Evolutionary conservation across 2,888 invertebrate genomes (phyloP).

Genomic region (Siphlonurus alternatus): DNA sequence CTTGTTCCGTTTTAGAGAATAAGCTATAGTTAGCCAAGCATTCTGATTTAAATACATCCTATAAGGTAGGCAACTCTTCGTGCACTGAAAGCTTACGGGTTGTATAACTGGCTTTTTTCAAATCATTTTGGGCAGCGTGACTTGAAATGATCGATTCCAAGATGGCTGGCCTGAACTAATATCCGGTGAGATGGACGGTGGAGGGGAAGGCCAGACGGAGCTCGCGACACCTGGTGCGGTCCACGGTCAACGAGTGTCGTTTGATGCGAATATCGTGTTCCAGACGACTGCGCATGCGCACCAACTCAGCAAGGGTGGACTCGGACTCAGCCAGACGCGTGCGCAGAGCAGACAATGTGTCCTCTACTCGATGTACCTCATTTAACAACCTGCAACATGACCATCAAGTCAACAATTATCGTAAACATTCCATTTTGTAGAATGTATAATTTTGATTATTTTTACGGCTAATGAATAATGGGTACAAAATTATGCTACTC

Average conservation of each 20-base stretch:
- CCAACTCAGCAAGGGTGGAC: constrained; percentile 33
- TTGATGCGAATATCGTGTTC: constrained; percentile 54
- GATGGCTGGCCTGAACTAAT: no score
- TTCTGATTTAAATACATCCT: no score
- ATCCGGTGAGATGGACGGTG: constrained; percentile 44
- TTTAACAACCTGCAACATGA: constrained; percentile 37
- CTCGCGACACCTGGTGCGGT: constrained; percentile 44
- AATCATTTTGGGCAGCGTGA: no score
- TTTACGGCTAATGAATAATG: neutral
- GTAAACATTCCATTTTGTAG: no score
- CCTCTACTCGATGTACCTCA: constrained; percentile 53
- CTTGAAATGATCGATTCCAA: no score
- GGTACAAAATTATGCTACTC: no score
- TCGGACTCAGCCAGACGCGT: constrained; percentile 50
- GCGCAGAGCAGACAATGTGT: constrained; percentile 46
- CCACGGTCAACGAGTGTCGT: constrained; percentile 49
- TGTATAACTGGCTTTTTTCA: no score
- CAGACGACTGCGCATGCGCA: constrained; percentile 38
- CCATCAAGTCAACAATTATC: no score
- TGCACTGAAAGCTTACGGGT: no score
- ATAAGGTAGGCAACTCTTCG: no score
- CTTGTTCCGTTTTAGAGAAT: no score
- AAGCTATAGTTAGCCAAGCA: no score
- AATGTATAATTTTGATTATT: neutral
- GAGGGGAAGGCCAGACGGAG: constrained; percentile 54